Percentiles rank a stretch among this genome's conserved stretches.
Conservation (phyloP, 2,113 vertebrate genomes). For the Poeciliopsis retropinna region DNA sequence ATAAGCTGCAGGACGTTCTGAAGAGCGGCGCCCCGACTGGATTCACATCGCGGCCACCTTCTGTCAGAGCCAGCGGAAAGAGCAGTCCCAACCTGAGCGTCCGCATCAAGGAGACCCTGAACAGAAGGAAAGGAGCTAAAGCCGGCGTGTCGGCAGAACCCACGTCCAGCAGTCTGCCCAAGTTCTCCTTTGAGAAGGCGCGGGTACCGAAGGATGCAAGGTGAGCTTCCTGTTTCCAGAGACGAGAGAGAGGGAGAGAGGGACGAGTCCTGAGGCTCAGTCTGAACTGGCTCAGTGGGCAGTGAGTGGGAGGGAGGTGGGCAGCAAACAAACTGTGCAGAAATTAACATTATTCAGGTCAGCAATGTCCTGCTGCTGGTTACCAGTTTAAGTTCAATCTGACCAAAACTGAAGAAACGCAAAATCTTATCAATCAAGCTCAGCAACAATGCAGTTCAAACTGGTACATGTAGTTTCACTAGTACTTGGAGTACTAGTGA, state of each 20-base stretch:
- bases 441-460: too few relatives aligned
- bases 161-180: constrained; percentile 80
- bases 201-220: constrained; percentile 89
- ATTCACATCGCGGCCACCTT: constrained; percentile 36
- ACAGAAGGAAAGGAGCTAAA: constrained; percentile 88
- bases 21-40: constrained; percentile 23
- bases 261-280: constrained; percentile 3
- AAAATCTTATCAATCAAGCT: too few relatives aligned
- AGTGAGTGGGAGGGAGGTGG: not conserved
- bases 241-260: not conserved
- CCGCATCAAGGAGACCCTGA: constrained; percentile 73
- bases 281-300: not conserved
- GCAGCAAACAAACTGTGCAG: not conserved
- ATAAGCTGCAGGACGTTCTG: constrained; percentile 87
- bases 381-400: not conserved
- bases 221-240: constrained; percentile 64
- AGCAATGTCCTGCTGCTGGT: not conserved
- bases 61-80: constrained; percentile 63
- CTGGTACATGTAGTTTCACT: too few relatives aligned
- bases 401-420: not conserved
- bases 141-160: constrained; percentile 93
- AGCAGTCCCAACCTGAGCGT: constrained; percentile 71
- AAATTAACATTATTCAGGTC: not conserved
- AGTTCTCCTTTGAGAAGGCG: constrained; percentile 91
- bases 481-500: too few relatives aligned